Evolutionary conservation across 2,888 invertebrate species (phyloP), one percentile per base, ranked within the genome.

Genomic region (Ecdyonurus torrentis): DNA sequence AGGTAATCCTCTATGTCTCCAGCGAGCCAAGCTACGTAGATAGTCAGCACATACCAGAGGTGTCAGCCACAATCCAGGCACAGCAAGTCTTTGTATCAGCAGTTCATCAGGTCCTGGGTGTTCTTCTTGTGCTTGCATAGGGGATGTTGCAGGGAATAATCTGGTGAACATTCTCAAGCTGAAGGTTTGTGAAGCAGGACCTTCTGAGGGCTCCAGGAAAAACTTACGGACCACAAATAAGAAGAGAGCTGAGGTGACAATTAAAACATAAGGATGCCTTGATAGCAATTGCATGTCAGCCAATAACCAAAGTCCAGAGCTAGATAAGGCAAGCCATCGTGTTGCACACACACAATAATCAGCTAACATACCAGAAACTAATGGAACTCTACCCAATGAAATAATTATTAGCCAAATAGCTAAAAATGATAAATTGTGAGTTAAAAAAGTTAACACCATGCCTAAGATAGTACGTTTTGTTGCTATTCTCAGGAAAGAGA

Each of bases 11-110:
- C 67, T 67, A 63, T 71, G 74, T 50, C 70, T 70, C 78, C 78
- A 79, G 2, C 75, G 71, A 2, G 78, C 78, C 22, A 79, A 70
- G 59, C 75, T 70, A 61, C 75, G 74, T 23, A 79, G 73, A 66
- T 79, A 79, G 61, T 77, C 77, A 25, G 69, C 70, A 1, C 76
- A 72, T 60, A 76, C 71, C 24, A 74, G 69, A 2, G 75, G 76
- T 61, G 73, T 74, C 25, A 76, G 69, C 75, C 76, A 77, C 20
- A 77, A 67, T 65, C 75, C 73, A n/a, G 76, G 76, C 25, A 75
- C 72, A 2, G 75, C 74, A 2, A 77, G 68, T 2, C 74, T 69
- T 64, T 74, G 74, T 22, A 77, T 74, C 3, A 77, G 68, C 67
- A 73, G 67, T 63, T 75, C 75, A 67, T 55, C 55, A 22, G 55